Evolutionary conservation across 2,113 vertebrate genomes (phyloP).

Genomic region (Pantherophis guttatus): DNA sequence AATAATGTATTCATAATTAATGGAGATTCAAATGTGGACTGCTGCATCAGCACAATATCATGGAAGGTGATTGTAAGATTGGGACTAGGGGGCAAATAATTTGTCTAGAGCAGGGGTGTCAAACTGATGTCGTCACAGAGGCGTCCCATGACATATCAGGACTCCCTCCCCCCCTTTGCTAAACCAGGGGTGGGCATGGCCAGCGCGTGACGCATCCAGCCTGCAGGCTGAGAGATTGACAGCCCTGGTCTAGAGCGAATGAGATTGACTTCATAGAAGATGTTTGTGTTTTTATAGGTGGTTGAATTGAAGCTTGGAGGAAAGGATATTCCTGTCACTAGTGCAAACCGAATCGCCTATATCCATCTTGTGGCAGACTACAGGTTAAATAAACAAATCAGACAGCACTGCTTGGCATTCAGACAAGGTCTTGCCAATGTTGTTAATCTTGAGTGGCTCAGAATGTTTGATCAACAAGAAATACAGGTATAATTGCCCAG

Average conservation of each 20-base stretch:
- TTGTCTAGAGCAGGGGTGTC: not conserved
- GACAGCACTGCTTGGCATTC: conserved; percentile 93
- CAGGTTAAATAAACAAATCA: conserved; percentile 91
- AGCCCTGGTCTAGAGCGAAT: not conserved
- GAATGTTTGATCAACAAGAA: conserved; percentile 98
- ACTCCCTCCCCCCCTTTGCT: too few relatives aligned
- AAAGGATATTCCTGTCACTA: conserved; percentile 94
- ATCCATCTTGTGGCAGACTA: conserved; percentile 96
- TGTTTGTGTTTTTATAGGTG: conserved; percentile 72
- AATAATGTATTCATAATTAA: not conserved
- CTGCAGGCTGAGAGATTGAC: too few relatives aligned
- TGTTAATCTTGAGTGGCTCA: conserved; percentile 94
- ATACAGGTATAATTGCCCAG: conserved; percentile 79
- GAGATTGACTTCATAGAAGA: not conserved
- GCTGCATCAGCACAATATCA: too few relatives aligned
- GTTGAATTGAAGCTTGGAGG: conserved; percentile 90
- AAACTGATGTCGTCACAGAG: too few relatives aligned
- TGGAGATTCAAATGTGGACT: not conserved
- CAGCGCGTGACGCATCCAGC: too few relatives aligned
- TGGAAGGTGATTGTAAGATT: not conserved
- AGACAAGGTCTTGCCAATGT: conserved; percentile 95
- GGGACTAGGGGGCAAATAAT: not conserved
- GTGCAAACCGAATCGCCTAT: conserved; percentile 91
- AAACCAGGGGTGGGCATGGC: too few relatives aligned
- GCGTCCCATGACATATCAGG: too few relatives aligned